Percentiles rank a stretch among this genome's conserved stretches.
These are phyloP conservation scores for Nesidiocoris tenuis DNA, from an alignment of 2,888 invertebrate species.

Conservation along the genomic window DNA sequence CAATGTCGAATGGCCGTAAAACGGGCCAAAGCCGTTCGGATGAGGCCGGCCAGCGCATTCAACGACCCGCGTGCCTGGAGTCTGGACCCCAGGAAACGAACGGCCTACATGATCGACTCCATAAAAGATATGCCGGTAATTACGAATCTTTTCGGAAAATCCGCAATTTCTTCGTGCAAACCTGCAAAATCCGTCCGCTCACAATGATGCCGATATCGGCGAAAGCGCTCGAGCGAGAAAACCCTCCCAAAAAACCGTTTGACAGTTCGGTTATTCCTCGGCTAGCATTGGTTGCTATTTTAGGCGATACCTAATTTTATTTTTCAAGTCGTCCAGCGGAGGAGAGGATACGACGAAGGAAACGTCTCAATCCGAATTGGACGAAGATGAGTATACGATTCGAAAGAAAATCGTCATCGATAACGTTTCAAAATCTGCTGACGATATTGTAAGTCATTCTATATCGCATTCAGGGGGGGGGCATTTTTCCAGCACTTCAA, in stretches of 20 bases:
- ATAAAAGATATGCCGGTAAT: constrained; percentile 17
- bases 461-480: no score
- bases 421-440: constrained; percentile 10
- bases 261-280: no score
- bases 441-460: constrained; percentile 9
- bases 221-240: no score
- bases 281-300: no score
- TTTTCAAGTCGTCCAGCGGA: constrained; percentile 28
- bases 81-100: constrained; percentile 31
- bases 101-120: constrained; percentile 23
- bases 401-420: neutral
- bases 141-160: neutral
- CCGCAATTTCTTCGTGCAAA: no score
- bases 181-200: no score
- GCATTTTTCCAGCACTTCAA: no score
- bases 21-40: constrained; percentile 3
- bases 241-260: no score
- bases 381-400: neutral
- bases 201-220: no score
- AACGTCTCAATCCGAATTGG: neutral
- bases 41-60: constrained; percentile 28
- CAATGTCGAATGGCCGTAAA: neutral
- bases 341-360: constrained; percentile 18
- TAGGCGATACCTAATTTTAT: no score
- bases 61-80: constrained; percentile 37